Base-by-base conservation (phyloP, 2,888 invertebrate species). In the Luperina testacea region DNA sequence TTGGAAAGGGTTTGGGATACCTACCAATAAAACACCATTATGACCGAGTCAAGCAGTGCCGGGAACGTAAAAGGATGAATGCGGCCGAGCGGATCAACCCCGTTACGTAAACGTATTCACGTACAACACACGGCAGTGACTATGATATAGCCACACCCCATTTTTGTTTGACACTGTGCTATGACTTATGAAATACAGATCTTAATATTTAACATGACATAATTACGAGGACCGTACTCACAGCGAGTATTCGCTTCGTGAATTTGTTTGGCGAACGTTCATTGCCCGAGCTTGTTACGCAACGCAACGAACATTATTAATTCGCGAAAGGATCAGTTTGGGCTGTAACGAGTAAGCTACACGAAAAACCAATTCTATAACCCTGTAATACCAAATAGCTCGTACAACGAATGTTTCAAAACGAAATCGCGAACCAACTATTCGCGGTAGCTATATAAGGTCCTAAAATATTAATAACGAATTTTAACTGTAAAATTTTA, bases 401-500 rank as follows among this genome's bases (percentile, higher is more conserved):
- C 17, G 11, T n/a, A 11, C 11, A n/a, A 38, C n/a, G 53, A 57
- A 57, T 71, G 38, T 71, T 71, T n/a, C n/a, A 38, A 57, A 57
- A 71, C 3, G 17, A 57, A 38, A 57, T 38, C 24, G 17, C n/a
- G n/a, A 57, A 57, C 17, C 15, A n/a, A 9, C 11, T n/a, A 6
- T n/a, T 38, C 70, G 38, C 3, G 4, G 53, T n/a, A 59, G 20
- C 51, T 53, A n/a, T n/a, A n/a, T n/a, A 24, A 38, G 17, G 32
- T 24, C 51, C 69, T 51, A 32, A 51, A 63, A 68, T 73, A 61
- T 68, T 61, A 72, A 67, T 65, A 38, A 38, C 38, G 65, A 67
- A 72, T 61, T 61, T 67, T 32, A 68, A 72, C 42, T 51, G 51
- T 80, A 61, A 42, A 53, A 15, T 57, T 61, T 53, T 80, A 63